phyloP scores from a whole-genome alignment of 2,797 vertebrate genomes.

The Enteromius paludinosus region DNA sequence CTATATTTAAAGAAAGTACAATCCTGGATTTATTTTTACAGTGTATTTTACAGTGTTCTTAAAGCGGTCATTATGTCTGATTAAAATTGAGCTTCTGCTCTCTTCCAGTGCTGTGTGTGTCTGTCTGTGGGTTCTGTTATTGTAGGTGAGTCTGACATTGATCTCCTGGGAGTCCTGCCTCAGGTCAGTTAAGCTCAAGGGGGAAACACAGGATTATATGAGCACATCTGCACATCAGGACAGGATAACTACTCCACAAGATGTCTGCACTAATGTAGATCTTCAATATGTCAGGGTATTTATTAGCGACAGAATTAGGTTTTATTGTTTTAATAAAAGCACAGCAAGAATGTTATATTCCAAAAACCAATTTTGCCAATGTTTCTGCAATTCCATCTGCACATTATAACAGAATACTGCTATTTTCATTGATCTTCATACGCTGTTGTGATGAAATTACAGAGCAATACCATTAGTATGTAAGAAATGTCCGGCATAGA shows the following conservation, averaged over 20 bases:
- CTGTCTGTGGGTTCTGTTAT: constrained; percentile 10
- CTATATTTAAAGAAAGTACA: neutral
- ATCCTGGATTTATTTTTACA: neutral
- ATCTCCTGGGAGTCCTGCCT: constrained; percentile 37
- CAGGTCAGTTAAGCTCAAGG: constrained; percentile 27
- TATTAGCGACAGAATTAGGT: neutral
- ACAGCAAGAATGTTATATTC: neutral
- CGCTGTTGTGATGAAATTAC: neutral
- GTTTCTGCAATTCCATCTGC: neutral
- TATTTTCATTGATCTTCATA: constrained; percentile 3
- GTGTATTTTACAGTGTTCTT: neutral
- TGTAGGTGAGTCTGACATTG: constrained; percentile 5
- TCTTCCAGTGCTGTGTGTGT: neutral
- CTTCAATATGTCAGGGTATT: neutral
- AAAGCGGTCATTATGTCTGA: constrained; percentile 1
- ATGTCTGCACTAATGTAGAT: neutral
- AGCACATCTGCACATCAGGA: constrained; percentile 34
- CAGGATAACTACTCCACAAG: constrained; percentile 16
- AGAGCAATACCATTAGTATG: neutral
- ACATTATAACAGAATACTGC: neutral
- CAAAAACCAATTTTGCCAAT: neutral
- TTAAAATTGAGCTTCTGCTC: neutral
- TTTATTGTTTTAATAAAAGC: neutral
- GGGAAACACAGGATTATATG: constrained; percentile 30
- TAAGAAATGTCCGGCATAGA: neutral